phyloP scores from a whole-genome alignment of 2,888 invertebrate genomes.

The Ophonus ardosiacus region DNA sequence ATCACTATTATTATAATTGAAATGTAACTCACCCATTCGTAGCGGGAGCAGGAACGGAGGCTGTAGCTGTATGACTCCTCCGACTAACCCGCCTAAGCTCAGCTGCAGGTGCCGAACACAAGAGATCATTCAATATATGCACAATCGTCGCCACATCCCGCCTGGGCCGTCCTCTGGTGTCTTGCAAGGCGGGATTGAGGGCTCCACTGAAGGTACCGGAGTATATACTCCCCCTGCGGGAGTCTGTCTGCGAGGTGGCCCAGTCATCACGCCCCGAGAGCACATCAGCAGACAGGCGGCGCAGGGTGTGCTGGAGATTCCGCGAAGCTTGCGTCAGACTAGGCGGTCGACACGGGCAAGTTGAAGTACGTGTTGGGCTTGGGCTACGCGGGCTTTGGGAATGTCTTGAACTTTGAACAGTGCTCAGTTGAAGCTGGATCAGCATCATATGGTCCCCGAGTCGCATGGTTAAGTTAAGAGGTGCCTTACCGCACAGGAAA shows the following conservation, averaged over 20 bases:
- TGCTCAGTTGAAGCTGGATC: conserved; percentile 95
- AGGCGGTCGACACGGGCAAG: conserved; percentile 72
- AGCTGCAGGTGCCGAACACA: conserved; percentile 89
- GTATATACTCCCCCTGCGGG: conserved; percentile 94
- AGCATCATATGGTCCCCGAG: conserved; percentile 98
- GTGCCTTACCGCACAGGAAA: conserved; percentile 95
- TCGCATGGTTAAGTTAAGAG: conserved; percentile 95
- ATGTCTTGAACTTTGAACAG: conserved; percentile 76
- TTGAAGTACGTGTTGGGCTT: conserved; percentile 79
- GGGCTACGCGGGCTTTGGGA: conserved; percentile 73
- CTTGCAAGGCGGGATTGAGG: conserved; percentile 94
- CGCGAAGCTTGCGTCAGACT: conserved; percentile 91
- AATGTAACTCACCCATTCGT: conserved; percentile 47
- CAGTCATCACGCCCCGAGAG: conserved; percentile 77
- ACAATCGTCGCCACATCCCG: conserved; percentile 96
- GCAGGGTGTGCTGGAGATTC: conserved; percentile 93
- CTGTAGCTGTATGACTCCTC: conserved; percentile 73
- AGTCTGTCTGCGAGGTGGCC: conserved; percentile 70
- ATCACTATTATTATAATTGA: neutral
- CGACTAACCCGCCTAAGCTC: conserved; percentile 72
- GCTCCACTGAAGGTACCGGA: conserved; percentile 98
- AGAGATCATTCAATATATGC: conserved; percentile 95
- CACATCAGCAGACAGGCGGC: conserved; percentile 93
- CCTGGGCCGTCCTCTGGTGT: conserved; percentile 93
- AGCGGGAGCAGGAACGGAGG: conserved; percentile 72